Evolutionary conservation across 2,888 invertebrate species (phyloP).

Genomic region (Augiades crinisus): DNA sequence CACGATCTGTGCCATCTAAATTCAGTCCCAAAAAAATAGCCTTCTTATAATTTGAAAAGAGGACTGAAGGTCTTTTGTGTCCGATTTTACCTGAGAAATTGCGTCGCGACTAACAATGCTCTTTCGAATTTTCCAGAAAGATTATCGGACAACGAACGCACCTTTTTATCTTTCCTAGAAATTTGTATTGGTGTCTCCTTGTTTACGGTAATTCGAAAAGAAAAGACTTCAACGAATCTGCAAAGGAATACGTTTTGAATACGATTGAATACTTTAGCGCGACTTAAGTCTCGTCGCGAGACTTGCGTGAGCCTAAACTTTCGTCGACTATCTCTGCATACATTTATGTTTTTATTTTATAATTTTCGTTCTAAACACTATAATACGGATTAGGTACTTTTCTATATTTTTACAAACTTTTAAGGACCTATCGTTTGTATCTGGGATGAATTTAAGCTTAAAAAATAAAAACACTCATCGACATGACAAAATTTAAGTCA

Average conservation of each 20-base stretch:
- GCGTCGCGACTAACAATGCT: conserved; percentile 29
- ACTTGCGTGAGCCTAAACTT: not conserved
- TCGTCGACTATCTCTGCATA: too few relatives aligned
- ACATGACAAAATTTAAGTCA: too few relatives aligned
- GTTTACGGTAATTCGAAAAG: conserved; percentile 32
- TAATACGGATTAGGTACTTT: too few relatives aligned
- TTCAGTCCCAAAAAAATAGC: conserved; percentile 23
- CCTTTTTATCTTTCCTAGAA: conserved; percentile 29
- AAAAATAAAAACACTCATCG: too few relatives aligned
- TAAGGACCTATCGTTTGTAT: too few relatives aligned
- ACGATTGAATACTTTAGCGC: not conserved
- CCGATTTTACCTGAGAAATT: conserved; percentile 15
- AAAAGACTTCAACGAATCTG: conserved; percentile 47
- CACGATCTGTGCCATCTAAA: conserved; percentile 30
- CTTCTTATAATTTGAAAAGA: conserved; percentile 21
- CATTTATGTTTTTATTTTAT: too few relatives aligned
- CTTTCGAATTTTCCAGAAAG: conserved; percentile 35
- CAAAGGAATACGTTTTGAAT: not conserved
- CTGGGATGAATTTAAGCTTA: too few relatives aligned
- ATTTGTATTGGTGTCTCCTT: conserved; percentile 24
- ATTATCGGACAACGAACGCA: conserved; percentile 9
- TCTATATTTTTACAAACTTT: too few relatives aligned
- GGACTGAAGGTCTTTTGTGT: conserved; percentile 20
- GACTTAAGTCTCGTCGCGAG: not conserved
- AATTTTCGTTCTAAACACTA: too few relatives aligned